A percentile compares a stretch with the other conserved stretches of the same genome.
Conservation (phyloP, 2,113 vertebrate genomes). For the Pongo pygmaeus region DNA sequence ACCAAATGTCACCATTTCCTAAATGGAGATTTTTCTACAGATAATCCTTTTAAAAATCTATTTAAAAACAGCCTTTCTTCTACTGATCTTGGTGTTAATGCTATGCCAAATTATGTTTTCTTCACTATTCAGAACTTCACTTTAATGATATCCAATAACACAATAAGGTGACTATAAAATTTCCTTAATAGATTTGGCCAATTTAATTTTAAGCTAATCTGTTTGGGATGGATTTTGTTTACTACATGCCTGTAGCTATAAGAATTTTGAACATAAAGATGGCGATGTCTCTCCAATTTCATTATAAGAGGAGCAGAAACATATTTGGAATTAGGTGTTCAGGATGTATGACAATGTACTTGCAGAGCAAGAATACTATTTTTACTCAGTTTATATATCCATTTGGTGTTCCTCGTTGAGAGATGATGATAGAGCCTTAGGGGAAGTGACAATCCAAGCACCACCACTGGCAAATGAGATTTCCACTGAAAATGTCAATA, state of each 20-base stretch:
- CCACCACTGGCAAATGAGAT: background rate
- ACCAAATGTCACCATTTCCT: constrained; percentile 46
- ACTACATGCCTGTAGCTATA: background rate
- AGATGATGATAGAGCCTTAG: background rate
- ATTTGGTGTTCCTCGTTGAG: background rate
- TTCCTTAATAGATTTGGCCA: background rate
- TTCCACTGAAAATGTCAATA: background rate
- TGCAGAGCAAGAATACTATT: background rate
- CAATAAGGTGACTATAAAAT: background rate
- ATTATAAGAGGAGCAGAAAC: background rate
- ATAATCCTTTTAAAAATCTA: background rate
- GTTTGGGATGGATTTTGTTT: background rate
- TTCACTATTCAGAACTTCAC: background rate
- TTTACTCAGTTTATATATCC: background rate
- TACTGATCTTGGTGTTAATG: background rate
- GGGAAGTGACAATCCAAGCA: background rate
- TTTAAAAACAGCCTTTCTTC: background rate
- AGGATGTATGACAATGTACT: background rate
- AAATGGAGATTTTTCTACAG: background rate
- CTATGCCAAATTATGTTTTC: background rate
- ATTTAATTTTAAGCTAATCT: constrained; percentile 16
- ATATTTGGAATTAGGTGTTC: background rate
- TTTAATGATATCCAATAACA: background rate
- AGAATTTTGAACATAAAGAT: background rate
- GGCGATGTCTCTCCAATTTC: background rate